Evolutionary conservation across 2,113 vertebrate species (phyloP).

Genomic region (Dolichallabes microphthalmus): DNA sequence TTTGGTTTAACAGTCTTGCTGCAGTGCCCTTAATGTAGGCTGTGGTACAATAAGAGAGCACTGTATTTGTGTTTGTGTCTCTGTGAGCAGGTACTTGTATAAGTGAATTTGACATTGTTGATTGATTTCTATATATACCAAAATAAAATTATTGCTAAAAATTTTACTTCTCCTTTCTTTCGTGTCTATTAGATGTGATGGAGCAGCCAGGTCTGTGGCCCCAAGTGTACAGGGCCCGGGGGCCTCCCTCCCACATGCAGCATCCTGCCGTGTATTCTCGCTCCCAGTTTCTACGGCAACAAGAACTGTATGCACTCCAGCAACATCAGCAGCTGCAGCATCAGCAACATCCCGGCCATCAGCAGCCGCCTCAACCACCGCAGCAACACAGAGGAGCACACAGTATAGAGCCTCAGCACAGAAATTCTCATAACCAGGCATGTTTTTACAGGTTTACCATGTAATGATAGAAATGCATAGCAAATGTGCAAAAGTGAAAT

Average conservation of each 20-base stretch:
- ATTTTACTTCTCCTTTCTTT: conserved; percentile 36
- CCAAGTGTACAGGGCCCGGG: conserved; percentile 87
- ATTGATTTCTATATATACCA: conserved; percentile 14
- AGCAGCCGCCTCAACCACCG: conserved; percentile 59
- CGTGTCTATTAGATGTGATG: conserved; percentile 86
- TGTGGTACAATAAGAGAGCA: conserved; percentile 41
- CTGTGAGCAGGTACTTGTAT: conserved; percentile 39
- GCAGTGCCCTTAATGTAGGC: conserved; percentile 54
- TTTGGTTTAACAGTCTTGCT: conserved; percentile 51
- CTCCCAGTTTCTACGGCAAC: conserved; percentile 93
- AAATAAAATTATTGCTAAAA: conserved; percentile 20
- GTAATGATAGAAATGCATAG: background rate
- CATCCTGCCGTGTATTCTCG: conserved; percentile 88
- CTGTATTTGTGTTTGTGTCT: conserved; percentile 35
- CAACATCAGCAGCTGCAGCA: conserved; percentile 82
- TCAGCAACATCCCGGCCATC: conserved; percentile 74
- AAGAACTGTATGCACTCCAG: conserved; percentile 91
- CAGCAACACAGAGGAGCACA: conserved; percentile 61
- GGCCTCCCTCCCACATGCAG: conserved; percentile 88
- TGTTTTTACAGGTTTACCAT: background rate
- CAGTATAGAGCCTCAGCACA: conserved; percentile 66
- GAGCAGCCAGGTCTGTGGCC: conserved; percentile 95
- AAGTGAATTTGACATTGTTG: conserved; percentile 21
- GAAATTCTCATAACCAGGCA: conserved; percentile 66
- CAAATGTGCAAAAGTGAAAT: background rate